Percentiles rank a stretch among this genome's conserved stretches.
phyloP scores from a whole-genome alignment of 1,140 invertebrate species.

The Cydia fagiglandana region DNA sequence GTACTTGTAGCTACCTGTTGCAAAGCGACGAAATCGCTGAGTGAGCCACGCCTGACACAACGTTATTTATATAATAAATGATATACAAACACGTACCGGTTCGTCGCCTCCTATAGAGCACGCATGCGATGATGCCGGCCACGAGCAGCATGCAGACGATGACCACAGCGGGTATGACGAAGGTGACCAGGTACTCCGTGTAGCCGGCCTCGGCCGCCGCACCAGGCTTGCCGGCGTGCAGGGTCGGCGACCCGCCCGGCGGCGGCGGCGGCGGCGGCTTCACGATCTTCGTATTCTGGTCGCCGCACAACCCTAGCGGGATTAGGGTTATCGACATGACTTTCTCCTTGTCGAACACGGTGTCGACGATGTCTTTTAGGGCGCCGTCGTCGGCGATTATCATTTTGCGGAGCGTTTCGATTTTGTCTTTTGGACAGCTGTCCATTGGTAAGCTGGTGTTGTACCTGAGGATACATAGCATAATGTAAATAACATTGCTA shows the following conservation, averaged over 20 bases:
- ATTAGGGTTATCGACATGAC: conserved; percentile 86
- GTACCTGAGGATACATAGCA: conserved; percentile 59
- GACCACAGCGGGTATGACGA: conserved; percentile 93
- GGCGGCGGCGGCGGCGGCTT: conserved; percentile 50
- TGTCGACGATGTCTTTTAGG: conserved; percentile 42
- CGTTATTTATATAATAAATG: too few relatives aligned
- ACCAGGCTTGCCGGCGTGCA: conserved; percentile 47
- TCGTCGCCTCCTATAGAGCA: conserved; percentile 90
- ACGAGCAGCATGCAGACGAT: conserved; percentile 93
- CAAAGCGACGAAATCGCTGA: too few relatives aligned
- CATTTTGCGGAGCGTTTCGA: conserved; percentile 85
- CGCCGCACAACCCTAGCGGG: conserved; percentile 86
- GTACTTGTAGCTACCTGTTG: too few relatives aligned
- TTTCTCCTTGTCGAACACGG: conserved; percentile 73
- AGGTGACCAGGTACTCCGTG: conserved; percentile 93
- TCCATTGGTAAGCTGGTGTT: conserved; percentile 78
- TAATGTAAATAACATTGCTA: neutral
- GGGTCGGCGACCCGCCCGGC: conserved; percentile 23
- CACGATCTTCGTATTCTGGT: conserved; percentile 75
- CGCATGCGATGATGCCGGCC: conserved; percentile 92
- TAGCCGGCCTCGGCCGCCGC: conserved; percentile 81
- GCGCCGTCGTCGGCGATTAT: conserved; percentile 84
- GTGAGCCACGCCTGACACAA: too few relatives aligned
- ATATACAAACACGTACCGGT: conserved; percentile 80
- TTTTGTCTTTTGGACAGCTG: conserved; percentile 87